Conservation (phyloP, 1,140 invertebrate species). For the Tetraneura akinire region DNA sequence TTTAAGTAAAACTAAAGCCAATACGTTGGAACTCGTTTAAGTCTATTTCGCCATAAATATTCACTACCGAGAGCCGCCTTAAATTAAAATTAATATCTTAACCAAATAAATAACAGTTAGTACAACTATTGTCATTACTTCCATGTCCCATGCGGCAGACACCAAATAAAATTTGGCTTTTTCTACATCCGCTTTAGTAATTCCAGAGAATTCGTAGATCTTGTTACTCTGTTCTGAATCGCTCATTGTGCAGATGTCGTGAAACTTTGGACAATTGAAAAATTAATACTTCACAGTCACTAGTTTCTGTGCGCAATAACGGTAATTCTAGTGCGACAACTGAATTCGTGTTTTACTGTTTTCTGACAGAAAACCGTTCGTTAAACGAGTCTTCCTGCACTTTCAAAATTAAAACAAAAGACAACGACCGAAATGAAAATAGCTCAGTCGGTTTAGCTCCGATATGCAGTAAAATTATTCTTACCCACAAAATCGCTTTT, state of each 20-base stretch:
- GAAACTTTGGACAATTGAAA: background rate
- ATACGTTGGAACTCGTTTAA: too few relatives aligned
- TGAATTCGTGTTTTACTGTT: background rate
- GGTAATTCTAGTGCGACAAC: background rate
- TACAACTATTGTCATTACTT: constrained; percentile 66
- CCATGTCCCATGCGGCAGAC: constrained; percentile 83
- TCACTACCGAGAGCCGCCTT: too few relatives aligned
- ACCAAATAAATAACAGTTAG: background rate
- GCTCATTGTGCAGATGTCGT: constrained; percentile 11
- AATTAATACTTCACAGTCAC: background rate
- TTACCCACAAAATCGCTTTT: constrained; percentile 43
- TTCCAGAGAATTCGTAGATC: constrained; percentile 70
- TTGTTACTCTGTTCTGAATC: constrained; percentile 41
- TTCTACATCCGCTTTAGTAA: constrained; percentile 79
- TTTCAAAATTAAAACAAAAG: background rate
- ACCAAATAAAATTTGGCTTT: constrained; percentile 87
- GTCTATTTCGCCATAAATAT: too few relatives aligned
- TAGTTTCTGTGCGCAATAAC: background rate
- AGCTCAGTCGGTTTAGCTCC: background rate
- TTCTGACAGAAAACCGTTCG: background rate
- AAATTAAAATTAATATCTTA: background rate
- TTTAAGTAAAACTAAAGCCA: too few relatives aligned
- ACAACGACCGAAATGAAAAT: too few relatives aligned
- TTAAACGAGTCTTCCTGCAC: too few relatives aligned
- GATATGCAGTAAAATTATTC: too few relatives aligned